phyloP scores from a whole-genome alignment of 1,140 invertebrate species.

The Lasioglossum albipes region DNA sequence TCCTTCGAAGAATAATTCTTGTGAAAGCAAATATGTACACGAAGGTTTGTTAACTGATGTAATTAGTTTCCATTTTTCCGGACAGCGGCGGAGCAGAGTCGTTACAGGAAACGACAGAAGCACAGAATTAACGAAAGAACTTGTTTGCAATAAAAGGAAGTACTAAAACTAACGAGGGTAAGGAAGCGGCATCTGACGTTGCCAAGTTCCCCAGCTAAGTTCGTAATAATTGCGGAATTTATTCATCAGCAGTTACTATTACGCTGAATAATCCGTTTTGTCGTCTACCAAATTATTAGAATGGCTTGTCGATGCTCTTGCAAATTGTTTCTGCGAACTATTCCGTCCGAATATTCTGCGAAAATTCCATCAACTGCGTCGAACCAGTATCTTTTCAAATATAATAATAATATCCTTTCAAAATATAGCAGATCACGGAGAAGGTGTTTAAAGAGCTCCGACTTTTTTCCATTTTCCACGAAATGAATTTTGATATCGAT shows the following conservation, averaged over 20 bases:
- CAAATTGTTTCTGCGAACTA: too few species aligned
- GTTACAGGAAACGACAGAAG: neutral
- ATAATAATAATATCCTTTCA: too few species aligned
- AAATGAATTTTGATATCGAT: neutral
- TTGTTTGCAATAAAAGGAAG: constrained; percentile 2
- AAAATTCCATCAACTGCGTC: too few species aligned
- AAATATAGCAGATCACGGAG: too few species aligned
- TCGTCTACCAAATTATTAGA: neutral
- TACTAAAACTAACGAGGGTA: neutral
- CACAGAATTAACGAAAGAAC: neutral
- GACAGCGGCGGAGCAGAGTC: neutral
- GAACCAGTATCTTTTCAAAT: too few species aligned
- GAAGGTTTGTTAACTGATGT: constrained; percentile 11
- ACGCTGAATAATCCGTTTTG: neutral
- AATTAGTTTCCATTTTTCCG: constrained; percentile 9
- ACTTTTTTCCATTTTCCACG: neutral
- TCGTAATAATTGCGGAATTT: neutral
- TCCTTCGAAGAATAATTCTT: neutral
- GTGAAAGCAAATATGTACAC: neutral
- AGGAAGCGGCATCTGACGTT: neutral
- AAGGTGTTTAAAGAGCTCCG: neutral
- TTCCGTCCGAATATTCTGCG: too few species aligned
- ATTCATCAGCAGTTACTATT: neutral
- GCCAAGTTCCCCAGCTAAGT: neutral
- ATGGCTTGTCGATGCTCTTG: too few species aligned